Evolutionary conservation across 2,888 invertebrate genomes (phyloP).

Genomic region (Opisthograptis luteolata): DNA sequence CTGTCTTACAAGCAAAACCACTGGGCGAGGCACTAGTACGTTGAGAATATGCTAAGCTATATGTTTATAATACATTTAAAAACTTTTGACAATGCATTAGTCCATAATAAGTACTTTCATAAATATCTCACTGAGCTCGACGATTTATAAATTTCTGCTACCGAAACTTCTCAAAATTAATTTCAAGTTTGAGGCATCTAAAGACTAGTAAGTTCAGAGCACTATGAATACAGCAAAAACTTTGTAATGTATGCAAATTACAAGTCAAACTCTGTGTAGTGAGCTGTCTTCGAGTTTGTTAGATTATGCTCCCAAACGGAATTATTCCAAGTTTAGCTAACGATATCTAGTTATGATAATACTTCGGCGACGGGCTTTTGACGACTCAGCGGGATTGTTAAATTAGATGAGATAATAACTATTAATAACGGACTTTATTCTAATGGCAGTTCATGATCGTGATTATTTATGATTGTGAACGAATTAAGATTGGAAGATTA

Average conservation of each 20-base stretch:
- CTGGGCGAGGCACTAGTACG: too few relatives aligned
- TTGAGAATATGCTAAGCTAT: too few relatives aligned
- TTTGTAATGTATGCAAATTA: conserved; percentile 54
- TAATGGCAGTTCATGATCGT: too few relatives aligned
- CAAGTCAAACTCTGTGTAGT: conserved; percentile 44
- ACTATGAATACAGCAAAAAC: conserved; percentile 46
- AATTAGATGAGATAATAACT: conserved; percentile 40
- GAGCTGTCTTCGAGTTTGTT: conserved; percentile 47
- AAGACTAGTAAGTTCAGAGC: conserved; percentile 30
- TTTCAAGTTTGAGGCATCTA: conserved; percentile 31
- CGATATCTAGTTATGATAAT: conserved; percentile 44
- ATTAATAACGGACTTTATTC: conserved; percentile 41
- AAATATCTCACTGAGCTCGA: conserved; percentile 8
- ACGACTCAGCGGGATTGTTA: conserved; percentile 16
- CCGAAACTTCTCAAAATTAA: conserved; percentile 34
- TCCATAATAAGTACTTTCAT: conserved; percentile 3
- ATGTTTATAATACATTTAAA: background rate
- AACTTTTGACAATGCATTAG: conserved; percentile 13
- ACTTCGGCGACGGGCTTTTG: conserved; percentile 16
- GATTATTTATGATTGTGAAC: too few relatives aligned
- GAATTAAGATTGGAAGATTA: too few relatives aligned
- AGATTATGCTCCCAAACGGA: conserved; percentile 54
- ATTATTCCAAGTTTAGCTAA: conserved; percentile 50
- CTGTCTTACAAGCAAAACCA: too few relatives aligned
- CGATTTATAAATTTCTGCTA: conserved; percentile 25